Conservation (phyloP, 2,888 invertebrate species). For the Lacanobia oleracea region DNA sequence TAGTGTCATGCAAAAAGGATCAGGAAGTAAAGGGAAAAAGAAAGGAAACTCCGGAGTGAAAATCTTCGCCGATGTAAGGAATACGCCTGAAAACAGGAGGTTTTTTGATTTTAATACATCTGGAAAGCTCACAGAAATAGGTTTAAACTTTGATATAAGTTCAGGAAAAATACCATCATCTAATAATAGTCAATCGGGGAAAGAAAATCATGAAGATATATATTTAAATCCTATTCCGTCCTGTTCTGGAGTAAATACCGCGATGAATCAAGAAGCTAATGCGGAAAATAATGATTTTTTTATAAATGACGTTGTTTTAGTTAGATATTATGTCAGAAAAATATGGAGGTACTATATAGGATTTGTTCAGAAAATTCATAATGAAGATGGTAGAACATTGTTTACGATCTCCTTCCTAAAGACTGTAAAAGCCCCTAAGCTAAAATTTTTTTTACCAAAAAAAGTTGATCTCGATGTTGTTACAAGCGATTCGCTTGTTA, state of each 20-base stretch:
- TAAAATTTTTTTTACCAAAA: background rate
- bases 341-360: constrained; percentile 23
- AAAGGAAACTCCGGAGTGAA: too few relatives aligned
- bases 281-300: background rate
- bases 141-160: constrained; percentile 14
- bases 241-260: constrained; percentile 14
- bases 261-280: constrained; percentile 3
- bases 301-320: constrained; percentile 2
- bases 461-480: too few relatives aligned
- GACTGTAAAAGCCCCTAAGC: background rate
- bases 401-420: too few relatives aligned
- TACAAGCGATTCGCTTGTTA: too few relatives aligned
- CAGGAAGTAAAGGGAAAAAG: too few relatives aligned
- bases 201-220: constrained; percentile 49
- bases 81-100: too few relatives aligned
- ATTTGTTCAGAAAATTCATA: constrained; percentile 17
- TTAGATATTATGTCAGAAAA: constrained; percentile 22
- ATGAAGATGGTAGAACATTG: constrained; percentile 5
- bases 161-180: constrained; percentile 9
- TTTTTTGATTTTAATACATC: too few relatives aligned
- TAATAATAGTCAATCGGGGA: constrained; percentile 17
- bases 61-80: too few relatives aligned
- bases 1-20: too few relatives aligned
- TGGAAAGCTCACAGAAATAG: constrained; percentile 8
- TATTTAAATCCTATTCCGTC: constrained; percentile 19